Base-by-base conservation (phyloP, 2,797 vertebrate species). In the Otus scops region DNA sequence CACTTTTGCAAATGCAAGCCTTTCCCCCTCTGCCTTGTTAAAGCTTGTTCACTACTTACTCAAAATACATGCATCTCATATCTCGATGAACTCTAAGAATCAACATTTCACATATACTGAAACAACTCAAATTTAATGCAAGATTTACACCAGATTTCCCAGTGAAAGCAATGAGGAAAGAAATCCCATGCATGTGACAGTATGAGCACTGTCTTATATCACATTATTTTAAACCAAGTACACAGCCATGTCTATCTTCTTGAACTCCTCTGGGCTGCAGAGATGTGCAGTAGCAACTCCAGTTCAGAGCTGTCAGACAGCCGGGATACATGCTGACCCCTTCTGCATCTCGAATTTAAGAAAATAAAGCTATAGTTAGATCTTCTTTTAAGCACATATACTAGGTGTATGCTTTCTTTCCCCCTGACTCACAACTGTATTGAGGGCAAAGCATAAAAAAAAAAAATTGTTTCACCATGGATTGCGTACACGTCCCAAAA, bases 361-460 rank as follows among this genome's bases (percentile, higher is more conserved):
- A 23, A 41, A 57, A 48, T 51, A 20, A 24, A 41, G 28, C 16
- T 59, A 8, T 3, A 34, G n/a, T 18, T 47, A n/a, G 50, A 22
- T 45, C 79, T 75, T 61, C 18, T 15, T 54, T 75, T 75, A 54
- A 88, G 34, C 3, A 9, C 5, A 6, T 9, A 20, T 11, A 7
- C 30, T 53, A 75, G 18, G 20, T 14, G 6, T 28, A 36, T 0
- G 1, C 11, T 73, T 51, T 51, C 18, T 67, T 32, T 53, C 11
- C 22, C 38, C 19, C 20, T 3, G 8, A 47, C 21, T 39, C 54
- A 70, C 6, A 28, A 43, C 22, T 0, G 0, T 34, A 39, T 19
- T 26, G 45, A 73, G 17, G 13, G 21, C 32, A 65, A 84, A 91
- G 16, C 17, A 59, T 3, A 1, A 63, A 8, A 11, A 53, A 54